These are phyloP conservation scores for Akabosia matsudoensis DNA, from an alignment of 1,140 invertebrate genomes.

Conservation along the genomic window DNA sequence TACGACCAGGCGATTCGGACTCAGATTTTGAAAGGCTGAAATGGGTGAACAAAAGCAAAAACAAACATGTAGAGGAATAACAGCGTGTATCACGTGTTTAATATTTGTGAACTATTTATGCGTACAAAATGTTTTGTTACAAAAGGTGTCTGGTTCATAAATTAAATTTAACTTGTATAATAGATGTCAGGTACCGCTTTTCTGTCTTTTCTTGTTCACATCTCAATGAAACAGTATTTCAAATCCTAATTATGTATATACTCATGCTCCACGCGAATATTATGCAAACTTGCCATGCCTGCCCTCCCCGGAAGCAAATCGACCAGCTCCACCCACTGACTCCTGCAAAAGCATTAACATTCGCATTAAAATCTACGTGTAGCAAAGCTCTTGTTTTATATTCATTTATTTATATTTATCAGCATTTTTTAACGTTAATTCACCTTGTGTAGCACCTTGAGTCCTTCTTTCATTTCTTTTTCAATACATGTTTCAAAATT, in stretches of 20 bases:
- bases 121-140: too few relatives aligned
- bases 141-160: too few relatives aligned
- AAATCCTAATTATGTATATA: too few relatives aligned
- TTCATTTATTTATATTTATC: not conserved
- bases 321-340: slow-evolving; percentile 65
- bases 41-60: not conserved
- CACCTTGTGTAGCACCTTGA: slow-evolving; percentile 59
- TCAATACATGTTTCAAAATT: slow-evolving; percentile 64
- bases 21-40: not conserved
- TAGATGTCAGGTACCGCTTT: too few relatives aligned
- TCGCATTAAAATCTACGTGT: not conserved
- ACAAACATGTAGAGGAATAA: not conserved
- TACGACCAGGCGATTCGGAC: not conserved
- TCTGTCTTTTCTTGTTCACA: too few relatives aligned
- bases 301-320: slow-evolving; percentile 66
- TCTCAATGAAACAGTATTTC: too few relatives aligned
- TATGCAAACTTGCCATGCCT: slow-evolving; percentile 73
- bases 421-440: not conserved
- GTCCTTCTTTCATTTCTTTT: slow-evolving; percentile 65
- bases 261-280: too few relatives aligned
- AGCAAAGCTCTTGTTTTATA: not conserved
- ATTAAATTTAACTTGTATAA: too few relatives aligned
- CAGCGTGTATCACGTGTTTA: too few relatives aligned
- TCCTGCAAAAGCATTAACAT: slow-evolving; percentile 52
- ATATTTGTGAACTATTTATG: too few relatives aligned